Evolutionary conservation across 2,888 invertebrate genomes (phyloP).

Genomic region (Sycophila texana): DNA sequence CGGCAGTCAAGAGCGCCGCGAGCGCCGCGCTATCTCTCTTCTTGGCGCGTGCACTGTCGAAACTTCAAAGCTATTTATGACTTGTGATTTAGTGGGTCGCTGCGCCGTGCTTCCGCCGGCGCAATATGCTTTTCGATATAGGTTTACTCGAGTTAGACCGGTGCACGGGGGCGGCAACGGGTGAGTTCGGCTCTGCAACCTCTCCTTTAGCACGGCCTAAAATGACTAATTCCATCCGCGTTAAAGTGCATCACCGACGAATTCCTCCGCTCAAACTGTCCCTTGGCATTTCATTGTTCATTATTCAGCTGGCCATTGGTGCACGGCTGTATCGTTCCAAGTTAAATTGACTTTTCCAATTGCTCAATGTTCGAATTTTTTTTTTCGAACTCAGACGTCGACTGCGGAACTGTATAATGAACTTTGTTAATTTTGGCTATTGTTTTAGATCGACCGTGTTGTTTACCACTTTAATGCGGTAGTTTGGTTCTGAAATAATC

Average conservation of each 20-base stretch:
- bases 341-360: no score
- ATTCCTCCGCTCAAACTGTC: conserved; percentile 12
- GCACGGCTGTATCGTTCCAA: no score
- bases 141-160: not conserved
- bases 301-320: not conserved
- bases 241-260: not conserved
- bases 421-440: no score
- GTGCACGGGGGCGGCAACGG: not conserved
- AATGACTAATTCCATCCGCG: conserved; percentile 29
- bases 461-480: no score
- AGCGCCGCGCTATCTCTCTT: conserved; percentile 30
- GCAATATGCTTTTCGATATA: conserved; percentile 14
- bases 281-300: conserved; percentile 17
- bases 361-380: no score
- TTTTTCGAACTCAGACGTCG: no score
- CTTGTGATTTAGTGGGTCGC: conserved; percentile 47
- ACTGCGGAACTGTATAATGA: no score
- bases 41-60: conserved; percentile 23
- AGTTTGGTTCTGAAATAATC: no score
- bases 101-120: not conserved
- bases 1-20: not conserved
- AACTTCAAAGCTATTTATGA: conserved; percentile 52
- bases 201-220: conserved; percentile 4
- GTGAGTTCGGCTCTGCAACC: not conserved
- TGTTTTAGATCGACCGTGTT: no score